These are phyloP conservation scores for Caranx ignobilis DNA, from an alignment of 2,113 vertebrate genomes.

Conservation along the genomic window DNA sequence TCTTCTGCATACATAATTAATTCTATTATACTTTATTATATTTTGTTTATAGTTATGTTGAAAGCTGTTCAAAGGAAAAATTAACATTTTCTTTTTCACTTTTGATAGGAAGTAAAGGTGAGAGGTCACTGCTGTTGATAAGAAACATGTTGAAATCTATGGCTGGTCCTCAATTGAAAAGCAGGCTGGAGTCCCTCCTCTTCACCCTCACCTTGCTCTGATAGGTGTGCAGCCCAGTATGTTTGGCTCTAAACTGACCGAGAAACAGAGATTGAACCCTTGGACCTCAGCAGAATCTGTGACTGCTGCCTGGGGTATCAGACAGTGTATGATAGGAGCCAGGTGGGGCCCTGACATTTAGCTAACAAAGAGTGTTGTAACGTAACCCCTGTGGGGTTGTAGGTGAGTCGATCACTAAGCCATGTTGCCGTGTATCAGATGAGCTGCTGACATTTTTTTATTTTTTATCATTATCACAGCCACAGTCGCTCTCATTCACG, in stretches of 20 bases:
- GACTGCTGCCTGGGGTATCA: conserved; percentile 60
- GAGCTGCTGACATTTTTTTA: conserved; percentile 70
- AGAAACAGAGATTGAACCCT: conserved; percentile 39
- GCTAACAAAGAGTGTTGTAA: conserved; percentile 69
- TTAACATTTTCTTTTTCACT: too few relatives aligned
- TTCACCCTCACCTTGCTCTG: conserved; percentile 7
- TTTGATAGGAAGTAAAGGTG: background rate
- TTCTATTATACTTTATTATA: background rate
- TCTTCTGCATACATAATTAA: background rate
- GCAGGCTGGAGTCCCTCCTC: background rate
- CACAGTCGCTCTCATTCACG: conserved; percentile 13
- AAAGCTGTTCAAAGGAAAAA: background rate
- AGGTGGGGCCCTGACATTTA: conserved; percentile 75
- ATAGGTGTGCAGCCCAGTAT: conserved; percentile 21
- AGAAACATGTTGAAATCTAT: background rate
- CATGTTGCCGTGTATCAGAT: conserved; percentile 70
- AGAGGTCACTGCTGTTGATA: background rate
- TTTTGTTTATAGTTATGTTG: too few relatives aligned
- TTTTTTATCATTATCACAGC: conserved; percentile 57
- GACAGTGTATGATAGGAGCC: conserved; percentile 58
- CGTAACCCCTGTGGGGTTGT: conserved; percentile 58
- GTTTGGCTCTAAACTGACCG: conserved; percentile 40
- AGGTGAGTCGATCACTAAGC: conserved; percentile 58
- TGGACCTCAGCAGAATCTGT: conserved; percentile 39
- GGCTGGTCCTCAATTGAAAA: background rate